Conservation (phyloP, 2,888 invertebrate genomes). For the Dascillus cervinus region DNA sequence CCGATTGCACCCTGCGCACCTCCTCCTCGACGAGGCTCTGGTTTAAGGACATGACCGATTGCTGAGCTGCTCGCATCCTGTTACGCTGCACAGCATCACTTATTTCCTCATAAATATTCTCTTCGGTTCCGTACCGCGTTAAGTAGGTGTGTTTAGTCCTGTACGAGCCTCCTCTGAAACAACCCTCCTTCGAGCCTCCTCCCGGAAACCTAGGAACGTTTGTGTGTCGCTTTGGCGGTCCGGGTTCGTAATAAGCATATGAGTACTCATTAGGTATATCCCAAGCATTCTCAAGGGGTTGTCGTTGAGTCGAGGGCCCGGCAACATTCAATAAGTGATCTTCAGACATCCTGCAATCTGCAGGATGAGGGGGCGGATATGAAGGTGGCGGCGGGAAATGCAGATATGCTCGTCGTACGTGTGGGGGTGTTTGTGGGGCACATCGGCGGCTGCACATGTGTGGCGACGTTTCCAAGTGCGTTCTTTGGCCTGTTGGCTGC, state of each 20-base stretch:
- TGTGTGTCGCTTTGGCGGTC: conserved; percentile 53
- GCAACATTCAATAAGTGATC: conserved; percentile 33
- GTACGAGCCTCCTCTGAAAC: conserved; percentile 36
- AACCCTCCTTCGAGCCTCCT: conserved; percentile 33
- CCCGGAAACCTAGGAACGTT: conserved; percentile 51
- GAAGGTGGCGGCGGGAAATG: conserved; percentile 70
- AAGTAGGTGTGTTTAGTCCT: conserved; percentile 36
- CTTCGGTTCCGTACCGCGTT: conserved; percentile 66
- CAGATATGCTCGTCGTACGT: conserved; percentile 46
- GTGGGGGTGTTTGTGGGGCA: conserved; percentile 18
- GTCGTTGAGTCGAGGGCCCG: conserved; percentile 29
- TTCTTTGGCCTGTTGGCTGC: conserved; percentile 8
- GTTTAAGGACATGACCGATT: conserved; percentile 59
- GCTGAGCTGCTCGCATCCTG: conserved; percentile 28
- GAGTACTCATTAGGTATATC: conserved; percentile 58
- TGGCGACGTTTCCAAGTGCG: neutral
- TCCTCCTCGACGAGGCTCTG: conserved; percentile 75
- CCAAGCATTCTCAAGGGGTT: conserved; percentile 23
- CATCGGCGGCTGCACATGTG: conserved; percentile 10
- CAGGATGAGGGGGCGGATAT: conserved; percentile 52
- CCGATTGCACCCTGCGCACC: conserved; percentile 72
- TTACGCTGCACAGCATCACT: conserved; percentile 52
- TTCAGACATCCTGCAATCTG: conserved; percentile 33
- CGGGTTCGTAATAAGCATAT: conserved; percentile 75
- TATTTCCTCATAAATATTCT: conserved; percentile 77